A percentile compares a stretch with the other conserved stretches of the same genome.
These are phyloP conservation scores for Macrophya annulata DNA, from an alignment of 2,888 invertebrate genomes.

Conservation along the genomic window DNA sequence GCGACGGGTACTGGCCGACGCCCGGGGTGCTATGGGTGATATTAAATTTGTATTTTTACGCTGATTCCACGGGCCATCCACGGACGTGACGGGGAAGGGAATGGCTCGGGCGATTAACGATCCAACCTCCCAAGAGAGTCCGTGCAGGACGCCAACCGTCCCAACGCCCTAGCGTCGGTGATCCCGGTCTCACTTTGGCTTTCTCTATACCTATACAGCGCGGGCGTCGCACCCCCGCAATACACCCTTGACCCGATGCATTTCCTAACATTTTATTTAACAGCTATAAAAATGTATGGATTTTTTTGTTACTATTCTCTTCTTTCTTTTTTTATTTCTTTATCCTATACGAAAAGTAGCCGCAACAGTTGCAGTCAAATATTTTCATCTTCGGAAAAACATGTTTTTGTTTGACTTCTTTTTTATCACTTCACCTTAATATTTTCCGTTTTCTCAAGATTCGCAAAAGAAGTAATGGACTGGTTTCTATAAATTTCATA, in stretches of 20 bases:
- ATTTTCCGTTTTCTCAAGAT: background rate
- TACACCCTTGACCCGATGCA: slow-evolving; percentile 63
- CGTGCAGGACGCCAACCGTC: slow-evolving; percentile 50
- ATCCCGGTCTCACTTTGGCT: slow-evolving; percentile 58
- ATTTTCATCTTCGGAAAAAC: background rate
- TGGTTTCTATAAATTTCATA: background rate
- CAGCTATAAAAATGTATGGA: slow-evolving; percentile 77
- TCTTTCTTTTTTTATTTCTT: background rate
- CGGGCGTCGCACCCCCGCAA: slow-evolving; percentile 58
- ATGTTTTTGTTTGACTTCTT: background rate
- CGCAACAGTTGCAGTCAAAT: background rate
- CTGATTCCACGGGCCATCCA: slow-evolving; percentile 83
- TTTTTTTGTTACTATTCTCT: slow-evolving; percentile 62
- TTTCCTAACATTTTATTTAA: slow-evolving; percentile 75
- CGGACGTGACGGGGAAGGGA: slow-evolving; percentile 82
- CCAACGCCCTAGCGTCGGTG: slow-evolving; percentile 58
- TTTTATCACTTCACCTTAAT: no score
- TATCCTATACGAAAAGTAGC: background rate
- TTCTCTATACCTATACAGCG: slow-evolving; percentile 54
- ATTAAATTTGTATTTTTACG: slow-evolving; percentile 85
- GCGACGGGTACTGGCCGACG: slow-evolving; percentile 51
- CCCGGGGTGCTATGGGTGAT: slow-evolving; percentile 71
- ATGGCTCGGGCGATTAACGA: slow-evolving; percentile 82
- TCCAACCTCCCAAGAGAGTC: slow-evolving; percentile 77
- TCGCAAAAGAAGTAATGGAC: background rate